Evolutionary conservation across 2,113 vertebrate species (phyloP), one percentile per base, ranked within the genome.

Genomic region (Agapornis roseicollis): DNA sequence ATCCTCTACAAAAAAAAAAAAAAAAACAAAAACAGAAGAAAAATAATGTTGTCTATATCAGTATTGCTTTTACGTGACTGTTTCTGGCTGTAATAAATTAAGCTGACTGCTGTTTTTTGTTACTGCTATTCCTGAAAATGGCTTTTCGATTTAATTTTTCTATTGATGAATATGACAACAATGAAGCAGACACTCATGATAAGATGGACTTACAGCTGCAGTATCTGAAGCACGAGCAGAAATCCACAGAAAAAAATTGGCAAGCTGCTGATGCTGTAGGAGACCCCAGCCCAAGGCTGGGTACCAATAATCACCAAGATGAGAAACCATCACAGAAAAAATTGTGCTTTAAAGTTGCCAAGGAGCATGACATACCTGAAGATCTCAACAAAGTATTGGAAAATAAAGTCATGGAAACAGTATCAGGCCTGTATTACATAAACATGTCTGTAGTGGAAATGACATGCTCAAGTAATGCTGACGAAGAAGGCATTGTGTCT

Each of bases 401-500:
- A 95, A 96, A 97, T 55, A 98, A 97, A 92, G 85, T 96, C 4
- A 3, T 97, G n/a, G 97, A 97, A 87, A 85, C 11, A 4, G 65
- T 89, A 8, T 60, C 85, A 3, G 94, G 33, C 35, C 69, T 95
- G 41, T 63, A 24, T 31, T 70, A 85, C 0, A 3, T 88, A 2
- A 98, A 93, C 15, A 9, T 97, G 39, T 80, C 94, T 13, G 52
- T 70, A 3, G 76, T 97, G 53, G 98, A 98, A 90, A 95, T 39
- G 24, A 41, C 1, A 0, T 88, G 92, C 46, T 89, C 18, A 1
- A 89, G 83, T 28, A 95, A 93, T 0, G 24, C 77, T 0, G 69
- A 94, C 8, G 46, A 64, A 5, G 99, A 99, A 97, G 97, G 98
- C 68, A 98, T 98, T 4, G 78, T 99, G 42, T 98, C 98, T 29